phyloP scores from a whole-genome alignment of 2,888 invertebrate genomes.

The Tenthredo amoena region DNA sequence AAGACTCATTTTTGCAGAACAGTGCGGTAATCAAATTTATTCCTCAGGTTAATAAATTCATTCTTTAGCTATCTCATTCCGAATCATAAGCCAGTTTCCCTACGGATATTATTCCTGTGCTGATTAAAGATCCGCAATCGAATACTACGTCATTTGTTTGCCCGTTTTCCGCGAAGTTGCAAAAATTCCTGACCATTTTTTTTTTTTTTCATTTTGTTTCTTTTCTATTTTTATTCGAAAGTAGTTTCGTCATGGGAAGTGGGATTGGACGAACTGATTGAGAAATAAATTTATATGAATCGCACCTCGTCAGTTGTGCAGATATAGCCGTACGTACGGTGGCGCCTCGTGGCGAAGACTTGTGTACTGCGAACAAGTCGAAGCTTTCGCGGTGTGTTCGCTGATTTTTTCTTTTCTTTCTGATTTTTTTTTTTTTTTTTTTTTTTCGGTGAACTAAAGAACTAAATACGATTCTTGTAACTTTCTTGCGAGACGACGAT shows the following conservation, averaged over 20 bases:
- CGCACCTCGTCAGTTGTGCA: neutral
- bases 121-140: neutral
- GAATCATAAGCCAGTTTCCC: neutral
- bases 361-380: neutral
- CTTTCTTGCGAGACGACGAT: constrained; percentile 34
- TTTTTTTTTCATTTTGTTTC: neutral
- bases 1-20: neutral
- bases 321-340: neutral
- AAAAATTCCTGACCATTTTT: neutral
- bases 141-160: neutral
- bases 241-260: neutral
- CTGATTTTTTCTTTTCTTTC: neutral
- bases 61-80: neutral
- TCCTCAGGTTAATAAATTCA: neutral
- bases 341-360: constrained; percentile 25
- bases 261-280: constrained; percentile 1
- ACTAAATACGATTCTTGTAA: neutral
- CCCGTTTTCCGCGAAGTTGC: neutral
- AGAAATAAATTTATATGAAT: constrained; percentile 2
- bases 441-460: neutral
- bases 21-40: neutral
- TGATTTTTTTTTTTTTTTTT: neutral
- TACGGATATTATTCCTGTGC: neutral
- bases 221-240: neutral
- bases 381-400: neutral